Evolutionary conservation across 2,113 vertebrate genomes (phyloP), one percentile per base, ranked within the genome.

Genomic region (Puma concolor): DNA sequence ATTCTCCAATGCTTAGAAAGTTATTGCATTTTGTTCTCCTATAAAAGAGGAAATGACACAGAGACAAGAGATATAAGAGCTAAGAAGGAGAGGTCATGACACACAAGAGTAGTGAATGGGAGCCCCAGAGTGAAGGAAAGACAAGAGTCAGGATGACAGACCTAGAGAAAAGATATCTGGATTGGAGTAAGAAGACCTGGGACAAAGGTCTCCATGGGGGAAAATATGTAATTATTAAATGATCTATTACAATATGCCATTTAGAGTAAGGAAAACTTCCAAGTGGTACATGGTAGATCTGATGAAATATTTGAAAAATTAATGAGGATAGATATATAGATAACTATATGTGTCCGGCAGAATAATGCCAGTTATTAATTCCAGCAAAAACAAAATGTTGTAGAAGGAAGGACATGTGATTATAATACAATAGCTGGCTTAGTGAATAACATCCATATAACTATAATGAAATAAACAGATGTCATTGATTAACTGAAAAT

Each of bases 371-470:
- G 69, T 94, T 76, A 31, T 60, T 69, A 36, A 82, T 81, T 90
- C 33, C 33, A 87, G 66, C 23, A 44, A 87, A 69, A 54, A 69
- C 15, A 41, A 91, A 94, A 90, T 72, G 5, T 66, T 74, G 0
- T 82, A 81, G 63, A 94, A 94, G 36, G 52, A 87, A 44, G 9
- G 72, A 31, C 5, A 29, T 71, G 23, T 19, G 48, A 48, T 89
- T 83, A 57, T 19, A 87, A 91, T 63, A 33, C 21, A 91, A 63
- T 80, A 94, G 86, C 91, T 97, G 38, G 23, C 29, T 94, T 85
- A 82, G 38, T 60, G n/a, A 69, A 41, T 52, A 85, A 74, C 7
- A 25, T 52, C 50, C 74, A 38, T 27, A 69, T 84, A 52, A 31
- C 9, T 69, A 77, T 41, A 84, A 95, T 79, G 52, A 88, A 92